Conservation (phyloP, 2,113 vertebrate genomes). For the Nymphicus hollandicus region DNA sequence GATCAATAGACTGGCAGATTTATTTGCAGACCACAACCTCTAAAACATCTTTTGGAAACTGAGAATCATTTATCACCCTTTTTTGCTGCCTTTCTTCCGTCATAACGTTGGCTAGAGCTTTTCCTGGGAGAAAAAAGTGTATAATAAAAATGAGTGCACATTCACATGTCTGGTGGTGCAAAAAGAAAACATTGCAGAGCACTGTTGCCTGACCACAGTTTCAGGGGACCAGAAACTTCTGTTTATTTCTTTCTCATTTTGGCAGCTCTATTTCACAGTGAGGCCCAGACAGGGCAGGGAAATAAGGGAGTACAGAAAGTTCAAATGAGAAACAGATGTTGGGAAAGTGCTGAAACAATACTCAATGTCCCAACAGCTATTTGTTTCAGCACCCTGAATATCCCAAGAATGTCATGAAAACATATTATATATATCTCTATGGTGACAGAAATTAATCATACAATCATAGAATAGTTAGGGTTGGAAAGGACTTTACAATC, state of each 20-base stretch:
- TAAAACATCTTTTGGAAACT: not conserved
- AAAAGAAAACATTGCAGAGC: not conserved
- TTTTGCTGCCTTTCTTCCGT: not conserved
- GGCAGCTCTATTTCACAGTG: not conserved
- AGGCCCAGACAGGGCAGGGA: not conserved
- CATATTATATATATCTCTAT: not conserved
- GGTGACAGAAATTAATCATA: not conserved
- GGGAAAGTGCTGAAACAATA: not conserved
- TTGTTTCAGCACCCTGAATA: not conserved
- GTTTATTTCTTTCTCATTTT: not conserved
- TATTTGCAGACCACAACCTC: not conserved
- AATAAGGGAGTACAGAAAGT: not conserved
- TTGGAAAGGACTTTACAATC: not conserved
- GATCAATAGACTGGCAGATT: not conserved
- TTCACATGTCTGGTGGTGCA: not conserved
- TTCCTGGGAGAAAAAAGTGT: not conserved
- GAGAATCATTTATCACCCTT: not conserved
- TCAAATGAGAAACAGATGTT: conserved; percentile 41
- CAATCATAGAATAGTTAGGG: not conserved
- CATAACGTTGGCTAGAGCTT: not conserved
- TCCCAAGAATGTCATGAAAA: not conserved
- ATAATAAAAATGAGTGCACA: not conserved
- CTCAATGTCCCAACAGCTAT: not conserved
- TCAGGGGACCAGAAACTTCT: not conserved
- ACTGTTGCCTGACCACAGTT: not conserved